These are phyloP conservation scores for Platorchestia sp. DNA, from an alignment of 1,140 invertebrate genomes.

Conservation along the genomic window DNA sequence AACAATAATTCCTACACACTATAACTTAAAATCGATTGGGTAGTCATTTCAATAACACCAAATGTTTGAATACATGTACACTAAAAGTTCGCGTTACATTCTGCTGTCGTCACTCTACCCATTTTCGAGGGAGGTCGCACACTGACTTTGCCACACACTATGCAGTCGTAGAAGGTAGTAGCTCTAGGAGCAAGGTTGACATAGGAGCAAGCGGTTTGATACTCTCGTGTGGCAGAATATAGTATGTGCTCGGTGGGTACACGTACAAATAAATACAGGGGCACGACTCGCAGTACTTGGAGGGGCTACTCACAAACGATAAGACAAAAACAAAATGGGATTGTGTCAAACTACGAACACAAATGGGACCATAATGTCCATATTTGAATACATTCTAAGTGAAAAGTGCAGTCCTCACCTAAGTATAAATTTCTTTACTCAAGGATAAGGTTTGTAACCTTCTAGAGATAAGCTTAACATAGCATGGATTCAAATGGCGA, in stretches of 20 bases:
- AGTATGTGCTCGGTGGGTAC: constrained; percentile 28
- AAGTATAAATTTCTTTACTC: not conserved
- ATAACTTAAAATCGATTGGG: not conserved
- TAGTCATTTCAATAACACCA: not conserved
- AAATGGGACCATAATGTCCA: not conserved
- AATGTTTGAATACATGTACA: not conserved
- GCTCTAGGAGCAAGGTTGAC: not conserved
- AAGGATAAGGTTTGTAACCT: not conserved
- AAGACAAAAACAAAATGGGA: not conserved
- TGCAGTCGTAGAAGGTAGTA: not conserved
- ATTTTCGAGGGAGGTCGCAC: not conserved
- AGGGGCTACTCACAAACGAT: not conserved
- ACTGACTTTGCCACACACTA: not conserved
- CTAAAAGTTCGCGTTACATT: not conserved
- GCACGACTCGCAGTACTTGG: not conserved
- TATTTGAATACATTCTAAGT: not conserved
- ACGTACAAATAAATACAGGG: not conserved
- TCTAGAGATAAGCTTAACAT: not conserved
- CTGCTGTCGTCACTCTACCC: not conserved
- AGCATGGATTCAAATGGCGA: not conserved
- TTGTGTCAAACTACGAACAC: not conserved
- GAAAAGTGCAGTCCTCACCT: not conserved
- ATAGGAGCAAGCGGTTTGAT: constrained; percentile 24
- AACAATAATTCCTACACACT: not conserved
- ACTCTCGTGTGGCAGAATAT: constrained; percentile 1